phyloP scores from a whole-genome alignment of 2,888 invertebrate genomes.

The Trachelus stipa region DNA sequence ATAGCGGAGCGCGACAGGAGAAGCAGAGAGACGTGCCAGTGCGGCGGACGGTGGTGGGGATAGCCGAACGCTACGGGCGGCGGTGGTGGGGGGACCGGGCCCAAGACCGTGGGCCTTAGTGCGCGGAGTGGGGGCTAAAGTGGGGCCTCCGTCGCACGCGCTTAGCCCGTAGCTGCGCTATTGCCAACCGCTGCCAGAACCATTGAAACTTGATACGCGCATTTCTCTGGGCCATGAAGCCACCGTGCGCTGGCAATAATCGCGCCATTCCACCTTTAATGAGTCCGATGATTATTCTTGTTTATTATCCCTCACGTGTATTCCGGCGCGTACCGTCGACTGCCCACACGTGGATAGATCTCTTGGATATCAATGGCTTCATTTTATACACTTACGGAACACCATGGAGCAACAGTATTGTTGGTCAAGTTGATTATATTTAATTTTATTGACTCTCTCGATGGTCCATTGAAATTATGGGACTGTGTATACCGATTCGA shows the following conservation, averaged over 20 bases:
- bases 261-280: conserved; percentile 20
- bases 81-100: not conserved
- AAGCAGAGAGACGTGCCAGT: not conserved
- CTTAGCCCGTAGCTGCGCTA: conserved; percentile 16
- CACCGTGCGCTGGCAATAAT: conserved; percentile 24
- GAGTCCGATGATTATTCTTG: conserved; percentile 20
- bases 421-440: too few relatives aligned
- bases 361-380: not conserved
- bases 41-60: too few relatives aligned
- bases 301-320: conserved; percentile 1
- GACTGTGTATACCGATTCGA: not conserved
- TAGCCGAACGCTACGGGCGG: too few relatives aligned
- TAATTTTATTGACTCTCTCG: not conserved
- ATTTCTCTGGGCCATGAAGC: conserved; percentile 22
- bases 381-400: not conserved
- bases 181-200: conserved; percentile 20
- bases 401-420: too few relatives aligned
- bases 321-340: not conserved
- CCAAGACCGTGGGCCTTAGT: not conserved
- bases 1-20: not conserved
- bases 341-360: not conserved
- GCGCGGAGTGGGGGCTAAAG: not conserved
- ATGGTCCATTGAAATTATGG: not conserved
- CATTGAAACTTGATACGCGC: conserved; percentile 23
- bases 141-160: conserved; percentile 12